Conservation (phyloP, 2,888 invertebrate genomes). For the Lamellibrachia satsuma region DNA sequence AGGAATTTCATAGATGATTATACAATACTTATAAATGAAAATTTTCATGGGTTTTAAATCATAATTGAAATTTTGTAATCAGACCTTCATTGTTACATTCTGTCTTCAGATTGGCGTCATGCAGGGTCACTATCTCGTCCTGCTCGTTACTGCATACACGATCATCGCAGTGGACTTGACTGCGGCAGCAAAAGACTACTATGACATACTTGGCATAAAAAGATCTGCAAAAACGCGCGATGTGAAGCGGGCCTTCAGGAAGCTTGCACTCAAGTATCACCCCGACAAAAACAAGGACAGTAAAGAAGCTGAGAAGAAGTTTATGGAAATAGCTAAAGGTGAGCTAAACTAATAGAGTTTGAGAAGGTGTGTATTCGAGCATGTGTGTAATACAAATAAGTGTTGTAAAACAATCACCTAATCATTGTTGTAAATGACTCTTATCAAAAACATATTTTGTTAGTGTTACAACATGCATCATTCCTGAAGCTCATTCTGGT, state of each 20-base stretch:
- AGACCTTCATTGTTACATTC: background rate
- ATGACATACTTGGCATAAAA: slow-evolving; percentile 67
- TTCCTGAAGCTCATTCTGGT: background rate
- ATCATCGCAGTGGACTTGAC: slow-evolving; percentile 36
- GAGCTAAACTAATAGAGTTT: slow-evolving; percentile 21
- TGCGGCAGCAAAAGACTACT: slow-evolving; percentile 64
- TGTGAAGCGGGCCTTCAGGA: slow-evolving; percentile 69
- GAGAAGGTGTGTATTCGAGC: too few relatives aligned
- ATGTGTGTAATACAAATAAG: too few relatives aligned
- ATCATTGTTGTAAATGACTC: too few relatives aligned
- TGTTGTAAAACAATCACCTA: too few relatives aligned
- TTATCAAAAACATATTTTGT: background rate
- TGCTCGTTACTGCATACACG: background rate
- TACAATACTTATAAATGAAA: background rate
- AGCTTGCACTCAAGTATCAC: slow-evolving; percentile 69
- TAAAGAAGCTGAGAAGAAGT: slow-evolving; percentile 68
- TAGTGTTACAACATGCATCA: background rate
- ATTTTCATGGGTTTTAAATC: background rate
- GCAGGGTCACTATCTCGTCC: background rate
- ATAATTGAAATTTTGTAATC: background rate
- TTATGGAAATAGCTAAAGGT: slow-evolving; percentile 70
- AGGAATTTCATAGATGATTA: too few relatives aligned
- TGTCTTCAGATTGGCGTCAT: background rate
- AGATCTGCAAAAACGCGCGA: slow-evolving; percentile 66
- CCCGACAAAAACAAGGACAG: slow-evolving; percentile 69